Base-by-base conservation (phyloP, 2,797 vertebrate species). In the Microcaecilia unicolor region DNA sequence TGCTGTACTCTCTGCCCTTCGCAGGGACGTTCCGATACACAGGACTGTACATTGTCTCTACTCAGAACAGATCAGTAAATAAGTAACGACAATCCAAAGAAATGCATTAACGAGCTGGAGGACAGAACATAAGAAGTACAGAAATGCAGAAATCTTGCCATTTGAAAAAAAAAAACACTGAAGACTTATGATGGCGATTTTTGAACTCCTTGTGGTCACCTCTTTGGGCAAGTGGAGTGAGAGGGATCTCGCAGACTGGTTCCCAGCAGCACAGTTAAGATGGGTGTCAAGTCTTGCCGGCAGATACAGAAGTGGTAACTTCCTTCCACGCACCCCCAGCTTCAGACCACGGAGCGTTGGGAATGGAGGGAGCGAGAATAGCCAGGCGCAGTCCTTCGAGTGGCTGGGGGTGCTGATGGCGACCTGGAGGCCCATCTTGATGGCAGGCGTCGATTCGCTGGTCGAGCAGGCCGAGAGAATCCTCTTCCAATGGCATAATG, bases 391-490 rank as follows among this genome's bases (percentile, higher is more conserved):
- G 72, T 52, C 56, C 67, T 76, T 44, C 57, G 55, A 36, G 67
- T 32, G 24, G 64, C 45, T 2, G 74, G 68, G 0, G 80, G 73
- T 3, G 76, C 76, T 2, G 79, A 78, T 0, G 79, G 78, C 3
- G 74, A 81, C 29, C 79, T 82, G 35, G 78, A 80, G 32, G 92
- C 93, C 96, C 95, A 98, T 58, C 93, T 79, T 34, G 93, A 92
- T 17, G 96, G 94, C 13, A 85, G 83, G 40, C 94, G 89, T 22
- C 87, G 82, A 55, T 94, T 92, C 47, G 92, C 85, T 37, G 95
- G 96, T 51, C 88, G 73, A 22, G 91, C 83, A 0, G 93, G 95
- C 35, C 92, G 85, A 3, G 88, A 89, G 78, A 98, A 99, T 52
- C 77, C 86, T 74, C 80, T 97, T 55, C 80, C 81, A 44, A 38